phyloP scores from a whole-genome alignment of 2,888 invertebrate species.

The Rhingia rostrata region DNA sequence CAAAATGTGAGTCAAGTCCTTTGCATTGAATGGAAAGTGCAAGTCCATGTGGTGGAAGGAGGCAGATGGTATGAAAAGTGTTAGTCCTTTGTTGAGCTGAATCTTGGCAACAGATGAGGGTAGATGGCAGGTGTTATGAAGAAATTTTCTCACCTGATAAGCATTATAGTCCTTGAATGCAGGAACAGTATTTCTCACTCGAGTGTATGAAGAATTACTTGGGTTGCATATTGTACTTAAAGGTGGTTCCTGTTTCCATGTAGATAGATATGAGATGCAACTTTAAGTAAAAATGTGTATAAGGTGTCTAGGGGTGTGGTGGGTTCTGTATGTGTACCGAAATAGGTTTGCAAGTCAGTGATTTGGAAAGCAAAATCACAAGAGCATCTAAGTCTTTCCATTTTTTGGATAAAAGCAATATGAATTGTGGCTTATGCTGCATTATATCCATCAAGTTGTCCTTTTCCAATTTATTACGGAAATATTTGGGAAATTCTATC shows the following conservation, averaged over 20 bases:
- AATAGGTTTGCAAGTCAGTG: no score
- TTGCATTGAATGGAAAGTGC: slow-evolving; percentile 69
- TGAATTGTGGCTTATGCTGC: no score
- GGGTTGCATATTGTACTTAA: neutral
- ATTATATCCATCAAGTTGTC: no score
- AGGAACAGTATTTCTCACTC: slow-evolving; percentile 1
- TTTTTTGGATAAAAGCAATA: no score
- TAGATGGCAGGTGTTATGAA: slow-evolving; percentile 29
- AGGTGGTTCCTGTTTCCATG: neutral
- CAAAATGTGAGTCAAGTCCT: slow-evolving; percentile 67
- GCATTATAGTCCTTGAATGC: slow-evolving; percentile 48
- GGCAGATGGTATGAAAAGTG: slow-evolving; percentile 8
- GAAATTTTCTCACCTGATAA: slow-evolving; percentile 55
- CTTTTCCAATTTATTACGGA: no score
- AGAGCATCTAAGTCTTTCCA: no score
- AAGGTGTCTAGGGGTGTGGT: no score
- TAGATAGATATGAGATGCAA: no score
- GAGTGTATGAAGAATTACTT: slow-evolving; percentile 6
- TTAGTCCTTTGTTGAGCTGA: slow-evolving; percentile 25
- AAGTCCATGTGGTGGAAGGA: slow-evolving; percentile 40
- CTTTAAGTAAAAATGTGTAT: no score
- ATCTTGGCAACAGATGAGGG: slow-evolving; percentile 18
- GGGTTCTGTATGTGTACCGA: no score
- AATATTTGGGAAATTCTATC: no score
- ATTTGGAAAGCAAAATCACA: no score